Percentiles rank a stretch among this genome's conserved stretches.
Conservation (phyloP, 2,888 invertebrate genomes). For the Rhogogaster chlorosoma region DNA sequence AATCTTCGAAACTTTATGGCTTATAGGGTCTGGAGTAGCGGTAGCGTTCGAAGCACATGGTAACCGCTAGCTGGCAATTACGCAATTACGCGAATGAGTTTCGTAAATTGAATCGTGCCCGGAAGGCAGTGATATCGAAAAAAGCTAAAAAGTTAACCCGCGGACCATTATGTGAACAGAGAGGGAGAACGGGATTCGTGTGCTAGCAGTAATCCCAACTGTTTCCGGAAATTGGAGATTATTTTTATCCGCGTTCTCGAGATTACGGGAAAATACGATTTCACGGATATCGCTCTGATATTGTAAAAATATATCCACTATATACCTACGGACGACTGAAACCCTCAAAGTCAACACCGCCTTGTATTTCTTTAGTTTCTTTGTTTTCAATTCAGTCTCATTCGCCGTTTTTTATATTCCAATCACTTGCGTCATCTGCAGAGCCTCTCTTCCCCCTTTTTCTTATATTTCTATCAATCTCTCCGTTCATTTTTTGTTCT, state of each 20-base stretch:
- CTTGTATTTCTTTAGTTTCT: neutral
- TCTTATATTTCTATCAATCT: neutral
- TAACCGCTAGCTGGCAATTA: constrained; percentile 59
- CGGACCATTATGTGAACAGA: constrained; percentile 59
- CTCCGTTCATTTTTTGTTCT: neutral
- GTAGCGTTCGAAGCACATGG: constrained; percentile 17
- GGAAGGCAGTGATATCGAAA: constrained; percentile 59
- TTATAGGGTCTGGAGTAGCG: neutral
- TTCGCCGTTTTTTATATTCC: neutral
- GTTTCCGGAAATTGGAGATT: constrained; percentile 64
- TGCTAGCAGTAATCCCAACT: constrained; percentile 61
- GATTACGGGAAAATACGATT: constrained; percentile 49
- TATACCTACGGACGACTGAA: neutral
- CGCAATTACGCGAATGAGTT: constrained; percentile 67
- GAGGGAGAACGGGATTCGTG: constrained; percentile 57
- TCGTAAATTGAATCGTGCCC: constrained; percentile 68
- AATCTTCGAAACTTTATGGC: neutral
- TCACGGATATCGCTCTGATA: constrained; percentile 43
- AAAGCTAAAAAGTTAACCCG: constrained; percentile 61
- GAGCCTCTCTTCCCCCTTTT: neutral
- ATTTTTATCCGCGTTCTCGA: constrained; percentile 58
- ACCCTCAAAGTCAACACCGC: constrained; percentile 28
- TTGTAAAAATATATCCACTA: constrained; percentile 43
- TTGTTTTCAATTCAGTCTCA: neutral
- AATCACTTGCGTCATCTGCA: constrained; percentile 9